A percentile compares a stretch with the other conserved stretches of the same genome.
Conservation (phyloP, 1,140 invertebrate species). For the Hyphantria cunea region DNA sequence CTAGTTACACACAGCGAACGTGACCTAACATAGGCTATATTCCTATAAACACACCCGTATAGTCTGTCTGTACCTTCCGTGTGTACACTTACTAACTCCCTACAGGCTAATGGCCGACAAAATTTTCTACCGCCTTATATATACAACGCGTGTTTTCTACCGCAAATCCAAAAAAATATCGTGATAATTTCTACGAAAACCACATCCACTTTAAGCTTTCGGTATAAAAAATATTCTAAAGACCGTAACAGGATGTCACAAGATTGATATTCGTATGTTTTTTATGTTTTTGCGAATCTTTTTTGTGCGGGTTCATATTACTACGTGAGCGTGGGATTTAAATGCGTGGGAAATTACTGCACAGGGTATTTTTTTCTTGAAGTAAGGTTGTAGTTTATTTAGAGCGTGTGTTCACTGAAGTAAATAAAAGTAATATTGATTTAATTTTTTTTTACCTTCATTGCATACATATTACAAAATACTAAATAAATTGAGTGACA, state of each 20-base stretch:
- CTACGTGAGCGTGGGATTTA: constrained; percentile 28
- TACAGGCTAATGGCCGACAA: constrained; percentile 8
- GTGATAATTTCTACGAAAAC: constrained; percentile 16
- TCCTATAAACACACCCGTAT: neutral
- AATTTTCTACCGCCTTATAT: constrained; percentile 4
- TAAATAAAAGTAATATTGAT: no score
- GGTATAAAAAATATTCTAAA: neutral
- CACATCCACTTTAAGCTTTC: neutral
- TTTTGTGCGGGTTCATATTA: neutral
- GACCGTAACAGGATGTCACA: neutral
- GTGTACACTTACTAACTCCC: neutral
- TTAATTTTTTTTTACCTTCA: no score
- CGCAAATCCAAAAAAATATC: constrained; percentile 14
- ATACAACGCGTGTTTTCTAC: constrained; percentile 3
- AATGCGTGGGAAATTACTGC: no score
- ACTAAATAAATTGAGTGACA: no score
- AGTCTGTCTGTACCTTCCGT: neutral
- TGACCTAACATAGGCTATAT: neutral
- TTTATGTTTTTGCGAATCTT: constrained; percentile 2
- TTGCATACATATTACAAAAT: no score
- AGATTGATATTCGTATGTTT: neutral
- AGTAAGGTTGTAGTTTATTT: no score
- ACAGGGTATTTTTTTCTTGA: no score
- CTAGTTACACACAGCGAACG: neutral
- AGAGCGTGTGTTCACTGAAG: no score